Evolutionary conservation across 2,113 vertebrate genomes (phyloP).

Genomic region (Anser cygnoides): DNA sequence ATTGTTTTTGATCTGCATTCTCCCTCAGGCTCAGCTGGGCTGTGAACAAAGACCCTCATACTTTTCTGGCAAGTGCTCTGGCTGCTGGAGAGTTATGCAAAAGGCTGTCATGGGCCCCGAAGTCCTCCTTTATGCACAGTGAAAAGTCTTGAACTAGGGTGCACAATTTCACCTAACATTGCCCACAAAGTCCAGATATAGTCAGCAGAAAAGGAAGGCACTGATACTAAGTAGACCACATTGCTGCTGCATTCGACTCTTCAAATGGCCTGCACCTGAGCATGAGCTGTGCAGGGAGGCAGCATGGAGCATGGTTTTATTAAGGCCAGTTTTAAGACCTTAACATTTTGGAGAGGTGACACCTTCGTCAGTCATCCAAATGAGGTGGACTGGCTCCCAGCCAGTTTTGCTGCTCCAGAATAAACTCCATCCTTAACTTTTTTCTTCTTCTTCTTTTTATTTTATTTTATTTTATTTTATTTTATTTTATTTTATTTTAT

Average conservation of each 20-base stretch:
- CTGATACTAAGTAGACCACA: accelerated
- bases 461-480: neutral
- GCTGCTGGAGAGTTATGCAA: neutral
- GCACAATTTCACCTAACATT: neutral
- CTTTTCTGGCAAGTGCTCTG: constrained; percentile 25
- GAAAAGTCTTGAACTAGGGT: neutral
- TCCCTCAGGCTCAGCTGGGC: constrained; percentile 62
- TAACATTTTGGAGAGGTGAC: constrained; percentile 21
- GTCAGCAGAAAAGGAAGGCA: neutral
- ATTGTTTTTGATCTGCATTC: constrained; percentile 67
- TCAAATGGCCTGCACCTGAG: neutral
- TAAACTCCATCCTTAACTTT: constrained; percentile 27
- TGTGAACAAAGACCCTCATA: constrained; percentile 51
- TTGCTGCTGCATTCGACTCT: neutral
- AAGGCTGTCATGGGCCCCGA: neutral
- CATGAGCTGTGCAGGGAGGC: neutral
- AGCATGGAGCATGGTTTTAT: neutral
- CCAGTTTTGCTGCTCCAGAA: constrained; percentile 35
- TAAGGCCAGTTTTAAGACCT: neutral
- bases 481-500: too few relatives aligned
- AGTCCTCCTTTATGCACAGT: neutral
- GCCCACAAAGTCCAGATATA: accelerated
- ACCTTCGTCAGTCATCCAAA: neutral
- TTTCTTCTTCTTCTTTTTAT: neutral
- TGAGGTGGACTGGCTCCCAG: constrained; percentile 30